Conservation (phyloP, 2,797 vertebrate genomes). For the Tinamus major region DNA sequence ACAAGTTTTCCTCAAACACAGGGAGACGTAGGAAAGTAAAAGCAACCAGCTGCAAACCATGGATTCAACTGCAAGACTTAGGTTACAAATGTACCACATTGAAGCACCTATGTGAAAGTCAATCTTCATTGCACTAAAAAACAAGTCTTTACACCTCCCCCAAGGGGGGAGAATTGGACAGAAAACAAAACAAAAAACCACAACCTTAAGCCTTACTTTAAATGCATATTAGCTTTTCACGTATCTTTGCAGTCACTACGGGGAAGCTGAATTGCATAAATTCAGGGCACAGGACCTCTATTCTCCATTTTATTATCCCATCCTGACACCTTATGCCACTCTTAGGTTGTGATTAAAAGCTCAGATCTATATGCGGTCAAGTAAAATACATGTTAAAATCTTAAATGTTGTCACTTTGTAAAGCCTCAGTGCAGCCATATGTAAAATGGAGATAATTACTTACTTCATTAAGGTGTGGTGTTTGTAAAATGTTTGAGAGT, state of each 20-base stretch:
- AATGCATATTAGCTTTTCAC: neutral
- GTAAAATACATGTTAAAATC: neutral
- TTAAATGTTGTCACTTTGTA: constrained; percentile 19
- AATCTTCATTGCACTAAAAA: neutral
- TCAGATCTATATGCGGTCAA: neutral
- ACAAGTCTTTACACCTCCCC: neutral
- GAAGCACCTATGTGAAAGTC: neutral
- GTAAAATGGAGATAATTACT: constrained; percentile 48
- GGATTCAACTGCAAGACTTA: neutral
- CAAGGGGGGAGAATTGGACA: neutral
- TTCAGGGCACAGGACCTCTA: neutral
- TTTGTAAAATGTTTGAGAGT: constrained; percentile 35
- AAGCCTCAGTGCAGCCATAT: neutral
- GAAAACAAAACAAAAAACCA: neutral
- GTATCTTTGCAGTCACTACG: neutral
- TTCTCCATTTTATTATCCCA: neutral
- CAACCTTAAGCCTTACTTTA: neutral
- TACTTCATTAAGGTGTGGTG: constrained; percentile 58
- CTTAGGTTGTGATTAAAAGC: neutral
- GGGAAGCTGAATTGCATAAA: neutral
- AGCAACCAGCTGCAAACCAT: neutral
- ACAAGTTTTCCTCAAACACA: neutral
- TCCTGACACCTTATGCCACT: neutral
- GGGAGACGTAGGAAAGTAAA: neutral
- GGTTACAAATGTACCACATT: neutral